Evolutionary conservation across 2,888 invertebrate genomes (phyloP).

Genomic region (Smittia aterrima): DNA sequence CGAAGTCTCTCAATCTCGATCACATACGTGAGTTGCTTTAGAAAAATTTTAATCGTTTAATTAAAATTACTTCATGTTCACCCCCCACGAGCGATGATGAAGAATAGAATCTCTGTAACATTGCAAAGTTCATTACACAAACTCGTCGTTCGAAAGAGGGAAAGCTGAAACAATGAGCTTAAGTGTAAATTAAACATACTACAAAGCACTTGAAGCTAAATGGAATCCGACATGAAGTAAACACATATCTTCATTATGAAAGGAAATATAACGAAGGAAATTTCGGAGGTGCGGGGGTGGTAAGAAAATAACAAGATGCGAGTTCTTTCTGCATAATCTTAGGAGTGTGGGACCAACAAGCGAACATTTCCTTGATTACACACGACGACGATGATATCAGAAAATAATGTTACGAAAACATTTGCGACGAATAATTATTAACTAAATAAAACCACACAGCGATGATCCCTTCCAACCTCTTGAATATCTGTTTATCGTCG

Average conservation of each 20-base stretch:
- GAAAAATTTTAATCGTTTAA: slow-evolving; percentile 34
- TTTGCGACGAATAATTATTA: slow-evolving; percentile 9
- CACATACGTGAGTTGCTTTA: slow-evolving; percentile 19
- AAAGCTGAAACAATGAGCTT: slow-evolving; percentile 22
- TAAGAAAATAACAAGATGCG: not conserved
- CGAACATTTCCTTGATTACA: slow-evolving; percentile 15
- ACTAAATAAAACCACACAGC: not conserved
- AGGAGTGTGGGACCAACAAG: no score
- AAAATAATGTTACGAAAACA: slow-evolving; percentile 17
- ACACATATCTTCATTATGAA: slow-evolving; percentile 38
- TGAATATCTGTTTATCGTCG: not conserved
- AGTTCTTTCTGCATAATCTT: not conserved
- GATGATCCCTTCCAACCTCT: slow-evolving; percentile 2
- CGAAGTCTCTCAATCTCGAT: slow-evolving; percentile 3
- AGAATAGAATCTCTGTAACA: not conserved
- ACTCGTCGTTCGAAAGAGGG: not conserved
- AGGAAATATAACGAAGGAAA: slow-evolving; percentile 26
- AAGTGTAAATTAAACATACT: slow-evolving; percentile 39
- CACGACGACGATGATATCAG: not conserved
- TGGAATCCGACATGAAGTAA: slow-evolving; percentile 39
- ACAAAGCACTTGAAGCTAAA: slow-evolving; percentile 37
- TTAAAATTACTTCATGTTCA: slow-evolving; percentile 9
- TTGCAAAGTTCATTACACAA: slow-evolving; percentile 32
- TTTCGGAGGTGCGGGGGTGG: not conserved
- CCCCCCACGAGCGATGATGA: not conserved